Base-by-base conservation (phyloP, 2,888 invertebrate genomes). In the Allygus modestus region DNA sequence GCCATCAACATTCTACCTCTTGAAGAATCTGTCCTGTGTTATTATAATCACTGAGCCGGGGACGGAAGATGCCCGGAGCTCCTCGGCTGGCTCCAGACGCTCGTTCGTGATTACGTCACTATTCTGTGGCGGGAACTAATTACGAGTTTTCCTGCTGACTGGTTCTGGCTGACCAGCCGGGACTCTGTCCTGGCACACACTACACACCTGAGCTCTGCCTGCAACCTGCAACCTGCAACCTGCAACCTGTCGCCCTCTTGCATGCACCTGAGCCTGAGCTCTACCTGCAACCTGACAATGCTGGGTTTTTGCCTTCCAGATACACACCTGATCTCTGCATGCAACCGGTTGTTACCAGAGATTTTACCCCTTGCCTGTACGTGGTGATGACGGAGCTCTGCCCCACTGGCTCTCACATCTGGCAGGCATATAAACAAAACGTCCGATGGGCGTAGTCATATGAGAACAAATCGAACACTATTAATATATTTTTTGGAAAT, bases 131-230 rank as follows among this genome's bases (percentile, higher is more conserved):
- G 65, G 65, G 65, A 54, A 54, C 54, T 54, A 15, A 54, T 54
- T 54, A 54, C 20, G 54, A 65, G 28, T 65, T 28, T 65, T 65
- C 65, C 65, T 65, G 65, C 28, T 65, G 65, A 65, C 65, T 65
- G 65, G 65, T 5, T 28, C 65, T 15, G 28, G 28, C 46, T 58
- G 58, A 23, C 58, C 23, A 12, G 5, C 20, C 23, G 58, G 58
- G 58, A 20, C 58, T 58, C 58, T 58, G 58, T 23, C 58, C 58
- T 58, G 58, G 58, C 58, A 46, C 46, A 46, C 46, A 12, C n/a
- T 12, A 17, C 12, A 46, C 46, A 58, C 58, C 58, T 58, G 58
- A 23, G 58, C 46, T 46, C 37, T 37, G 37, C 5, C n/a, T n/a
- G n/a, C n/a, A n/a, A n/a, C n/a, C n/a, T n/a, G 37, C 37, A n/a